Conservation (phyloP, 2,113 vertebrate species). For the Natator depressus region DNA sequence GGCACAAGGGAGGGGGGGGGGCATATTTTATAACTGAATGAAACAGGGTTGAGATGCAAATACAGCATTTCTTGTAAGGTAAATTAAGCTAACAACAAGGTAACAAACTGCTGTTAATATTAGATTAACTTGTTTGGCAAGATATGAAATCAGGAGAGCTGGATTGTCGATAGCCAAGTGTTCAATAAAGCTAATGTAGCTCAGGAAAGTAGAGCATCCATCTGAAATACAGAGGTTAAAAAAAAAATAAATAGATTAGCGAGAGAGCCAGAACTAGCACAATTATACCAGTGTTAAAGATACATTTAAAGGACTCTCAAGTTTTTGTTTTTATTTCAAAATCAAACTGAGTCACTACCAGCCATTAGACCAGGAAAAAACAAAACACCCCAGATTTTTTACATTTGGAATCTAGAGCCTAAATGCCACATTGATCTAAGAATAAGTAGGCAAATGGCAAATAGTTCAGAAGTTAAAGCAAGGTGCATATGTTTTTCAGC, state of each 20-base stretch:
- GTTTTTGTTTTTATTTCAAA: constrained; percentile 50
- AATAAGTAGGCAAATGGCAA: constrained; percentile 26
- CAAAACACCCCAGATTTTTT: background rate
- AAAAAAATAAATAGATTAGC: background rate
- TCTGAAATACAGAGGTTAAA: constrained; percentile 35
- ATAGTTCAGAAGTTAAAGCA: constrained; percentile 22
- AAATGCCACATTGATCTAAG: constrained; percentile 41
- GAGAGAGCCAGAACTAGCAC: constrained; percentile 55
- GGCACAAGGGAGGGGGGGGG: background rate
- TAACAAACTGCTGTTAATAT: constrained; percentile 72
- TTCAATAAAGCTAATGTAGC: constrained; percentile 58
- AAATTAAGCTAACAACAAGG: constrained; percentile 74
- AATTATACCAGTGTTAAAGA: constrained; percentile 59
- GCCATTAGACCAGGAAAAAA: background rate
- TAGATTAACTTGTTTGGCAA: constrained; percentile 75
- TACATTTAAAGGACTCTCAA: constrained; percentile 23
- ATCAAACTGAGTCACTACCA: constrained; percentile 37
- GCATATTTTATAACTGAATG: background rate
- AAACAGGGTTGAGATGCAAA: constrained; percentile 62
- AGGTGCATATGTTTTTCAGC: background rate
- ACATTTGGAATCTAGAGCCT: background rate
- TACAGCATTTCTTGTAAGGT: constrained; percentile 62
- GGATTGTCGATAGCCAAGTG: constrained; percentile 38
- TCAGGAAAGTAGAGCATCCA: constrained; percentile 52
- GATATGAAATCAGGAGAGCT: constrained; percentile 49